These are phyloP conservation scores for Rhombomys opimus DNA, from an alignment of 2,113 vertebrate genomes.

Conservation along the genomic window DNA sequence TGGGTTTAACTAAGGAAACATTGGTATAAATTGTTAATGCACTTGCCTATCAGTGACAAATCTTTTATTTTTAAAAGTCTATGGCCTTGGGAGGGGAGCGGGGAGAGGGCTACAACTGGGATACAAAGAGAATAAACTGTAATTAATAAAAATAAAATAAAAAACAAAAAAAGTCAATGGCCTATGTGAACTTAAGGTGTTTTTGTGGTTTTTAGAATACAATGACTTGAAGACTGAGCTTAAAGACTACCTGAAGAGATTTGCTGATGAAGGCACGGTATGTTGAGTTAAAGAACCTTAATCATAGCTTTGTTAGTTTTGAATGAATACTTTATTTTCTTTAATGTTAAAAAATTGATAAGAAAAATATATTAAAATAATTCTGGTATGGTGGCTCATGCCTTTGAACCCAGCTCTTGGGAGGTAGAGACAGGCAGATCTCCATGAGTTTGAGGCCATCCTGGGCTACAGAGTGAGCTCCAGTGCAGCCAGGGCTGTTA, in stretches of 20 bases:
- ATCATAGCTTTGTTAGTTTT: conserved; percentile 32
- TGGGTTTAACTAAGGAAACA: conserved; percentile 41
- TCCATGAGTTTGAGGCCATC: background rate
- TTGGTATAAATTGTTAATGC: background rate
- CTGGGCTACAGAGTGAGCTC: background rate
- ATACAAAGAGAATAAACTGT: no score
- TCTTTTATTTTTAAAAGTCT: conserved; percentile 55
- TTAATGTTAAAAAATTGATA: background rate
- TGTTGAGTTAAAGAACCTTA: conserved; percentile 68
- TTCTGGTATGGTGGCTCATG: background rate
- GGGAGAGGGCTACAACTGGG: no score
- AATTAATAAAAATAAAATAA: no score
- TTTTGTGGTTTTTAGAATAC: conserved; percentile 87
- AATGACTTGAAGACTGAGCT: conserved; percentile 94
- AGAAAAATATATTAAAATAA: background rate
- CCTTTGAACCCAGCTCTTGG: background rate
- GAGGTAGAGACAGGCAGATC: background rate
- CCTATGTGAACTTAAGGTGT: background rate
- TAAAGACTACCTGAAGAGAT: conserved; percentile 92
- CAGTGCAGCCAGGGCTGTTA: background rate
- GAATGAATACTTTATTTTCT: conserved; percentile 34
- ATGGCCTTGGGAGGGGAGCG: background rate
- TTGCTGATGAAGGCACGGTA: conserved; percentile 96
- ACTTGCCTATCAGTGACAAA: background rate
- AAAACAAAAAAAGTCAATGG: background rate